phyloP scores from a whole-genome alignment of 2,888 invertebrate species.

The Saturnia pavonia region DNA sequence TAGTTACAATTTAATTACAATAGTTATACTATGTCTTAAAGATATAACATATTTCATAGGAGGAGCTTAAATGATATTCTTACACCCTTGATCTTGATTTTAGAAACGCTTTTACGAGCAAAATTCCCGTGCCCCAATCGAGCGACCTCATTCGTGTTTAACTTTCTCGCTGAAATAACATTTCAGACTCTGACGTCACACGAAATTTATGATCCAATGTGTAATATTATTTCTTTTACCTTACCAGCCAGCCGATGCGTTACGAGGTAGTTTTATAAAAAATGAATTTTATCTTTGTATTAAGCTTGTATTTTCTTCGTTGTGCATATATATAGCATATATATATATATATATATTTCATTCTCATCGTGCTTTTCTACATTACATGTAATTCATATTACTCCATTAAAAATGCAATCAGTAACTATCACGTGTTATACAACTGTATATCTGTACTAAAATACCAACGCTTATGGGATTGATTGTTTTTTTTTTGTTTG shows the following conservation, averaged over 20 bases:
- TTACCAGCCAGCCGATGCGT: not conserved
- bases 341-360: too few species aligned
- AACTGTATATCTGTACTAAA: too few species aligned
- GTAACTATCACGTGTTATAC: too few species aligned
- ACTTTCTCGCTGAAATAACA: conserved; percentile 9
- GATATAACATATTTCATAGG: not conserved
- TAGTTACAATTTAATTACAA: not conserved
- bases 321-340: too few species aligned
- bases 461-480: too few species aligned
- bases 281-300: not conserved
- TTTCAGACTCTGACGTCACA: conserved; percentile 11
- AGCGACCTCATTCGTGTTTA: conserved; percentile 17
- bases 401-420: too few species aligned
- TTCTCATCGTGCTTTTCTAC: too few species aligned
- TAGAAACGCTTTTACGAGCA: conserved; percentile 6
- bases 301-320: too few species aligned
- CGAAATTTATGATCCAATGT: not conserved
- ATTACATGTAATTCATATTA: too few species aligned
- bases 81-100: conserved; percentile 11
- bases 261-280: not conserved
- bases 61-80: not conserved
- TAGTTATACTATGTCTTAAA: not conserved
- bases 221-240: conserved; percentile 1
- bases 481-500: too few species aligned
- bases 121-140: conserved; percentile 11